Evolutionary conservation across 2,113 vertebrate species (phyloP), one percentile per base, ranked within the genome.

Genomic region (Varanus komodoensis): DNA sequence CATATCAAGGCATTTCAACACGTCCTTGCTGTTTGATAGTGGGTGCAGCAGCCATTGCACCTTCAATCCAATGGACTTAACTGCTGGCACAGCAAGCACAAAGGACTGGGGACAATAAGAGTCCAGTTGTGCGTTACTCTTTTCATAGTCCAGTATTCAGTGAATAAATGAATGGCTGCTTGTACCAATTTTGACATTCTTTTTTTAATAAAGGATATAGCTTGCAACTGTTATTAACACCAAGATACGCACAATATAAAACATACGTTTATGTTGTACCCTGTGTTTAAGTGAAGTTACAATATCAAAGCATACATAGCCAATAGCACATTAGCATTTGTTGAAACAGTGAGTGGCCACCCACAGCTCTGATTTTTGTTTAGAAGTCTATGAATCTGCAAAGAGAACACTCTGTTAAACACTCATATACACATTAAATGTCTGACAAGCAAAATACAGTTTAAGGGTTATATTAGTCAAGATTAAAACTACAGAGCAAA

Each of bases 401-500:
- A 92, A 88, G 8, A 64, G 94, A 96, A 95, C n/a, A 89, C 71
- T 93, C 83, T 88, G 94, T 89, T 84, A 82, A 94, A 96, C 94
- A 87, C 93, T 91, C 83, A 95, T 95, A 91, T 91, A 57, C 57
- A 84, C 64, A 88, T 95, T 94, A 92, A 71, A 95, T 96, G 93
- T 89, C 79, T 80, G 93, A 50, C 91, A 90, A 93, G 89, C 94
- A 91, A 87, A 89, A 93, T 67, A 95, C 89, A 89, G 82, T 94
- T 96, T 96, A 95, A 95, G 89, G 82, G 91, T 95, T 94, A 93
- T 84, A 93, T 96, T 96, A 93, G n/a, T 92, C 91, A 91, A 92
- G 97, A 97, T 98, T 96, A 93, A 87, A 95, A 96, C 92, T 93
- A 93, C 93, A 95, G 96, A 91, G 94, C 21, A 95, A 96, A 77